Conservation (phyloP, 1,140 invertebrate species). For the Cotesia chilonis region DNA sequence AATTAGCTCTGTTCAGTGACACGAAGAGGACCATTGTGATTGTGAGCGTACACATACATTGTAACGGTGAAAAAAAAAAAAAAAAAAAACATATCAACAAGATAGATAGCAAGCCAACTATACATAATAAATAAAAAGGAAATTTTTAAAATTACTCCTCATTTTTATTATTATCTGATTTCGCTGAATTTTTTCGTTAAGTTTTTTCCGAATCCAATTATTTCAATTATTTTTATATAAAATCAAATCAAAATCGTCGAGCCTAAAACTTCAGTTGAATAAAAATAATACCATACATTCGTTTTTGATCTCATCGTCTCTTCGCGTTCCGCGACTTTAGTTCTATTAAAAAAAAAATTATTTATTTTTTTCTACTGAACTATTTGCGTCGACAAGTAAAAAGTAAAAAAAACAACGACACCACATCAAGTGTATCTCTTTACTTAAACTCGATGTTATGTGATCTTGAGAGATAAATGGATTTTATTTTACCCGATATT, state of each 20-base stretch:
- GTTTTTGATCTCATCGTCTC: too few species aligned
- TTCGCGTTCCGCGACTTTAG: too few species aligned
- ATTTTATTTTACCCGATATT: slow-evolving; percentile 22
- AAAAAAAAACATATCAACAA: too few species aligned
- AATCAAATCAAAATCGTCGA: not conserved
- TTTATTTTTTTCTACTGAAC: too few species aligned
- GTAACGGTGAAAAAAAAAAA: not conserved
- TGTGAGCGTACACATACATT: not conserved
- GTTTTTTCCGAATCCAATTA: not conserved
- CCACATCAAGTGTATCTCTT: too few species aligned
- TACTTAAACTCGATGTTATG: too few species aligned
- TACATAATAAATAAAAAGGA: not conserved
- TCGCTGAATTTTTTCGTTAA: slow-evolving; percentile 11
- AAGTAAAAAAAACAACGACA: too few species aligned
- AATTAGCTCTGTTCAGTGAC: slow-evolving; percentile 29
- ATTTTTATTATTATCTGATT: slow-evolving; percentile 2
- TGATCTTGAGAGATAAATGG: not conserved
- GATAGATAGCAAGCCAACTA: too few species aligned
- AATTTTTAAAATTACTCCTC: not conserved
- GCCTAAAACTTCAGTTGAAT: too few species aligned
- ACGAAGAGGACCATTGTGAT: slow-evolving; percentile 19
- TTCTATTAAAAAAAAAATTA: too few species aligned
- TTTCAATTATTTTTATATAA: not conserved
- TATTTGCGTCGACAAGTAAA: too few species aligned
- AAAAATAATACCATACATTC: not conserved